A percentile compares a stretch with the other conserved stretches of the same genome.
Evolutionary conservation across 2,113 vertebrate genomes (phyloP).

Genomic region (Phyllostomus hastatus): DNA sequence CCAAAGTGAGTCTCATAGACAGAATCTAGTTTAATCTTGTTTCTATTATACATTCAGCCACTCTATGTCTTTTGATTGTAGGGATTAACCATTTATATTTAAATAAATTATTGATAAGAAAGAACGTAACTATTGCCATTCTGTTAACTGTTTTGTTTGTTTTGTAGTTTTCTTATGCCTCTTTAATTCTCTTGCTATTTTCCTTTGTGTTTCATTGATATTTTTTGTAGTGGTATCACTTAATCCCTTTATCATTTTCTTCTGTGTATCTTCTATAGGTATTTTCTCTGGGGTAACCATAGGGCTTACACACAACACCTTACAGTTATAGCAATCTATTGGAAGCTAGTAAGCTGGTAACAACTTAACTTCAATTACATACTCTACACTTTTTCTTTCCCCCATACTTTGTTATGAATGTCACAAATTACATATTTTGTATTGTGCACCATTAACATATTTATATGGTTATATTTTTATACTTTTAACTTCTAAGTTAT

Average conservation of each 20-base stretch:
- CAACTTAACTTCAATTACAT: neutral
- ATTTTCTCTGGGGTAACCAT: neutral
- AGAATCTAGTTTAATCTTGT: neutral
- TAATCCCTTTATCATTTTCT: neutral
- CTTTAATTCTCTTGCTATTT: neutral
- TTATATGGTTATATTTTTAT: neutral
- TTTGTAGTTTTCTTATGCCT: neutral
- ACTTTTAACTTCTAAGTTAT: neutral
- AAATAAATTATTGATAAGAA: neutral
- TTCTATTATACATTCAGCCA: neutral
- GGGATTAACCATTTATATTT: neutral
- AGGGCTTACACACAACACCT: neutral
- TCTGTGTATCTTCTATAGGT: neutral
- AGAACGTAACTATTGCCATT: neutral
- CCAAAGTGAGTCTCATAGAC: neutral
- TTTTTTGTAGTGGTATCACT: neutral
- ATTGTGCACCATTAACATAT: neutral
- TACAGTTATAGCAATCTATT: neutral
- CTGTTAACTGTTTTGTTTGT: neutral
- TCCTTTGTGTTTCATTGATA: neutral
- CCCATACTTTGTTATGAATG: neutral
- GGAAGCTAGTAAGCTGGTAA: neutral
- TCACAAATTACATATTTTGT: neutral
- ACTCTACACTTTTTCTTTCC: neutral
- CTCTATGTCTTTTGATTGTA: neutral